Evolutionary conservation across 1,140 invertebrate genomes (phyloP), one percentile per base, ranked within the genome.

Genomic region (Drosophila suzukii): DNA sequence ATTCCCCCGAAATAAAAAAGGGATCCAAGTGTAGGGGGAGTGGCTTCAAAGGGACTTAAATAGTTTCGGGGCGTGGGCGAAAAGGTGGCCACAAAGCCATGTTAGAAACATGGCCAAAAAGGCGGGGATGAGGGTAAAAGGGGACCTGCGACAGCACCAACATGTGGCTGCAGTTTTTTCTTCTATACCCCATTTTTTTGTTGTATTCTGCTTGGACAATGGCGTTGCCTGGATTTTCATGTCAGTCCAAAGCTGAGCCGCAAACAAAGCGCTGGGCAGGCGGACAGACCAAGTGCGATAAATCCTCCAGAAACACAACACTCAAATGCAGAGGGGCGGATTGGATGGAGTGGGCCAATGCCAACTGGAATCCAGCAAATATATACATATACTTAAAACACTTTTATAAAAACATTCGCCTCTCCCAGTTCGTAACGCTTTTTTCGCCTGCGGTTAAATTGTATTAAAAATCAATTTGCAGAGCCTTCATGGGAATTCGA

Each of bases 141-240:
- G 66, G 53, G 39, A 66, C 41, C 51, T 71, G 70, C 50, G 73
- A 60, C 62, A 68, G 41, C 59, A 59, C 63, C 53, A 86, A 76
- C 75, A 86, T 88, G 82, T 86, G 82, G 76, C 83, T 86, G 83
- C 79, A 82, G 66, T 82, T 82, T 78, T 78, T 82, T 59, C 34
- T 66, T 53, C 44, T 30, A 44, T 44, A 46, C 32, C 32, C 53
- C 39, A 34, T 39, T 58, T 53, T 30, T 47, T 44, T n/a, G n/a
- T 44, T 44, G 10, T 38, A 20, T 47, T 32, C 50, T 2, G 17
- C 63, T 15, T 70, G 76, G 63, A 79, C 65, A 73, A 65, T 71
- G 75, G 72, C 84, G 51, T 62, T 78, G 83, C 78, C 73, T 65
- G 83, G 83, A 86, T 86, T 86, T 86, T 88, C 66, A 75, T 83